A percentile compares a stretch with the other conserved stretches of the same genome.
Evolutionary conservation across 2,113 vertebrate species (phyloP).

Genomic region (Merops nubicus): DNA sequence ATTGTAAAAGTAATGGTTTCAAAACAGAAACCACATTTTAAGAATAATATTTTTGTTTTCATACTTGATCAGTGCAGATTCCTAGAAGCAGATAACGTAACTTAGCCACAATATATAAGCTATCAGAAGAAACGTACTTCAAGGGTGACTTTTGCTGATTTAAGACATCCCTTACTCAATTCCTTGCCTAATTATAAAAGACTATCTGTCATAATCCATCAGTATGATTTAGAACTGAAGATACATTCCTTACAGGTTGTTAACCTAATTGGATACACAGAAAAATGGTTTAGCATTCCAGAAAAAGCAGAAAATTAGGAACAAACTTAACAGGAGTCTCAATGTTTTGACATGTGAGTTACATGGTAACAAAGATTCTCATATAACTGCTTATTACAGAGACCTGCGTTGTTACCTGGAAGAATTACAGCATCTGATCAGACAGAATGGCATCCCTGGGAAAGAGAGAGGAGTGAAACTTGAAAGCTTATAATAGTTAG

Average conservation of each 20-base stretch:
- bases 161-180: not conserved
- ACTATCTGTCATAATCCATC: not conserved
- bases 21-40: not conserved
- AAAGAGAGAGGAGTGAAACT: not conserved
- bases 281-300: not conserved
- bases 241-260: not conserved
- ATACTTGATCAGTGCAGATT: not conserved
- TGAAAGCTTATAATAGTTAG: not conserved
- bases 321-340: not conserved
- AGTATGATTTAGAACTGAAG: not conserved
- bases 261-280: not conserved
- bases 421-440: not conserved
- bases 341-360: not conserved
- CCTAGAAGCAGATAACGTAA: not conserved
- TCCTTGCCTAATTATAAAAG: not conserved
- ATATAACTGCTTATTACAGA: not conserved
- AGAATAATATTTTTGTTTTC: not conserved
- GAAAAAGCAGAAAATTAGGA: not conserved
- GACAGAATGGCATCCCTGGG: not conserved
- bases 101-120: not conserved
- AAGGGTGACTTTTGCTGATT: not conserved
- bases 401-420: not conserved
- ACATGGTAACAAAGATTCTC: not conserved
- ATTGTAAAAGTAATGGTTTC: not conserved
- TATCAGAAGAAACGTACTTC: not conserved